Conservation (phyloP, 2,888 invertebrate genomes). For the Acleris laterana region DNA sequence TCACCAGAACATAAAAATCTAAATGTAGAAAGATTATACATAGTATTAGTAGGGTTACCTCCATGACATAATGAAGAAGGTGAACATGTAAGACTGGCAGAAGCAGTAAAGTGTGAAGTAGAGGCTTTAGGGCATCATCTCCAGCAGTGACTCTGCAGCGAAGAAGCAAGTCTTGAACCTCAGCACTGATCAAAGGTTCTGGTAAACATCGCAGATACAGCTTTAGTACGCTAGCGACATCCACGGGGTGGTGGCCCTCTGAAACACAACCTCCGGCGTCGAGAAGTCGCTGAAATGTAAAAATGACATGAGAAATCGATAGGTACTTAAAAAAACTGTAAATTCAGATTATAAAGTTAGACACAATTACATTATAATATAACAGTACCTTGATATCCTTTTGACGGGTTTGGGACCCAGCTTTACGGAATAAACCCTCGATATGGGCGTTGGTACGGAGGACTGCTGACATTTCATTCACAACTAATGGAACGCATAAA, state of each 20-base stretch:
- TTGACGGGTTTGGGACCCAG: constrained; percentile 92
- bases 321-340: neutral
- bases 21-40: too few relatives aligned
- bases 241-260: constrained; percentile 90
- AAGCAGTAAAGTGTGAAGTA: constrained; percentile 88
- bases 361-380: constrained; percentile 7
- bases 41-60: constrained; percentile 69
- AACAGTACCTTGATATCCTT: constrained; percentile 88
- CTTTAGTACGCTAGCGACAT: constrained; percentile 94
- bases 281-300: constrained; percentile 81
- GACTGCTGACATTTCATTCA: constrained; percentile 88
- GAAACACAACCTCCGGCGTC: constrained; percentile 89
- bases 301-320: neutral
- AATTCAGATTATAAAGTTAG: neutral
- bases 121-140: constrained; percentile 85
- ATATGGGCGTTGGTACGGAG: constrained; percentile 88
- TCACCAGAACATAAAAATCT: too few relatives aligned
- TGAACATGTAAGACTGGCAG: constrained; percentile 91
- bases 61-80: constrained; percentile 92
- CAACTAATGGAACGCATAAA: constrained; percentile 88
- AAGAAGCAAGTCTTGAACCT: constrained; percentile 92
- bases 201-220: constrained; percentile 93
- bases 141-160: constrained; percentile 85
- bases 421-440: constrained; percentile 95
- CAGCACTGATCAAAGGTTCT: constrained; percentile 89